Conservation (phyloP, 1,140 invertebrate species). For the Stegodyphus dumicola region DNA sequence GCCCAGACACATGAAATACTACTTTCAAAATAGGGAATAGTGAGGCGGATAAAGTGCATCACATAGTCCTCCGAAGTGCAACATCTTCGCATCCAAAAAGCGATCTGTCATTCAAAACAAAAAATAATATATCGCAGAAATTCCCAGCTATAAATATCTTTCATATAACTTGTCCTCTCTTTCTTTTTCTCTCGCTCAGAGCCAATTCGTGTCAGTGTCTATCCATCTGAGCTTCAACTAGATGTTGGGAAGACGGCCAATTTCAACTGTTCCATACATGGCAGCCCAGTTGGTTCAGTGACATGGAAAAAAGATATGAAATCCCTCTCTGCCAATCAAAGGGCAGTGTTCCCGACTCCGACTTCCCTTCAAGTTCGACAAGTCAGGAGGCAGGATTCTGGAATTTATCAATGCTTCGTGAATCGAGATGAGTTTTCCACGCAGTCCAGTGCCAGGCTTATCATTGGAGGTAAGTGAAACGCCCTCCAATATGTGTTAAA, state of each 20-base stretch:
- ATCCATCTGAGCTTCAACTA: slow-evolving; percentile 88
- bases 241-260: slow-evolving; percentile 93
- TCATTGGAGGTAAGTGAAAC: slow-evolving; percentile 67
- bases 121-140: not conserved
- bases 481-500: no score
- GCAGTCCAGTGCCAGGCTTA: slow-evolving; percentile 68
- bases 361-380: slow-evolving; percentile 70
- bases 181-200: slow-evolving; percentile 29
- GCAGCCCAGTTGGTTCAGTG: slow-evolving; percentile 74
- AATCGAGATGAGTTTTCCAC: slow-evolving; percentile 90
- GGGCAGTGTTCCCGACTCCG: slow-evolving; percentile 22
- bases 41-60: no score
- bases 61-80: no score
- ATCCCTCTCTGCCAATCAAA: slow-evolving; percentile 20
- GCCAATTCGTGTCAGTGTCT: slow-evolving; percentile 38
- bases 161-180: slow-evolving; percentile 6
- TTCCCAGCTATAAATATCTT: slow-evolving; percentile 27
- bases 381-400: slow-evolving; percentile 92
- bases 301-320: slow-evolving; percentile 73
- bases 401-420: slow-evolving; percentile 97
- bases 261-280: slow-evolving; percentile 91
- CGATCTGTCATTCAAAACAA: no score
- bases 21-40: no score
- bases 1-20: no score
- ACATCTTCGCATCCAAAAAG: no score